Evolutionary conservation across 2,797 vertebrate genomes (phyloP).

Genomic region (Falco berigora): DNA sequence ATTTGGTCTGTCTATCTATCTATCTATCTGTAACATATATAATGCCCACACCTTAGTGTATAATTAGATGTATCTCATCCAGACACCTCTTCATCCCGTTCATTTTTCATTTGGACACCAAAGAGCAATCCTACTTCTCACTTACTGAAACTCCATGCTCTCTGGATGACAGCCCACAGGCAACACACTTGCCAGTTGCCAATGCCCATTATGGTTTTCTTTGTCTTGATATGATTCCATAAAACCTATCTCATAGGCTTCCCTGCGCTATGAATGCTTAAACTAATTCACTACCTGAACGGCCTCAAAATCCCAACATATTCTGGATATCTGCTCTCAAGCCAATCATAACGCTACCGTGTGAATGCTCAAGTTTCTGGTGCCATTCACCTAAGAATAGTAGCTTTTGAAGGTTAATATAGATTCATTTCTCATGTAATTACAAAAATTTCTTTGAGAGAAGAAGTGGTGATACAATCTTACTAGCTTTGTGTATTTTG

Average conservation of each 20-base stretch:
- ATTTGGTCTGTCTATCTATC: not conserved
- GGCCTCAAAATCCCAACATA: not conserved
- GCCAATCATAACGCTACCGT: not conserved
- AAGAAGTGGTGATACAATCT: not conserved
- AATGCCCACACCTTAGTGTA: not conserved
- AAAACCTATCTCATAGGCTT: not conserved
- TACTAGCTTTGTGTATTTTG: slow-evolving; percentile 21
- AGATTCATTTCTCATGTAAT: not conserved
- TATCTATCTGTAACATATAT: not conserved
- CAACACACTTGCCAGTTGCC: not conserved
- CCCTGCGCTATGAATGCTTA: not conserved
- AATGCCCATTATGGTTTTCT: not conserved
- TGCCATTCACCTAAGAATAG: not conserved
- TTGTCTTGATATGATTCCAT: not conserved
- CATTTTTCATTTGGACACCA: not conserved
- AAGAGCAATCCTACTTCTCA: not conserved
- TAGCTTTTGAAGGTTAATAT: not conserved
- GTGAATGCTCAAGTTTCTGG: not conserved
- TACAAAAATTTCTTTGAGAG: not conserved
- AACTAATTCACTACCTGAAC: not conserved
- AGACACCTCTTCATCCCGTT: not conserved
- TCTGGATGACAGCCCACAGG: not conserved
- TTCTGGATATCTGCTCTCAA: not conserved
- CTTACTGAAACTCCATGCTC: not conserved
- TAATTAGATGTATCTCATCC: not conserved